Evolutionary conservation across 1,140 invertebrate species (phyloP).

Genomic region (Drosophila nasuta): DNA sequence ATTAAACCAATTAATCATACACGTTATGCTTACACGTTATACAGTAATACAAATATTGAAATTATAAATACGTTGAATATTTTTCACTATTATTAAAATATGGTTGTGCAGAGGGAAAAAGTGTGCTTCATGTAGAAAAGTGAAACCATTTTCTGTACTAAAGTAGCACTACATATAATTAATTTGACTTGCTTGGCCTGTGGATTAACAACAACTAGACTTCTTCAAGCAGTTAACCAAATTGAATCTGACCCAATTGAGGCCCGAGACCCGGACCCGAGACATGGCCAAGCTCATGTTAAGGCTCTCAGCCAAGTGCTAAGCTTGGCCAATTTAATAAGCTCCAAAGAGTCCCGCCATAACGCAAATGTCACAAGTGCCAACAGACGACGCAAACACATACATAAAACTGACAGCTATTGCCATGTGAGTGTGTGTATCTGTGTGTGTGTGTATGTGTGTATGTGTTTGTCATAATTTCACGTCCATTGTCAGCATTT

Average conservation of each 20-base stretch:
- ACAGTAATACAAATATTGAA: too few relatives aligned
- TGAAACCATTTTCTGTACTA: not conserved
- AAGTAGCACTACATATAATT: slow-evolving; percentile 9
- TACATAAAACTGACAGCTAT: slow-evolving; percentile 32
- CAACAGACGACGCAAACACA: slow-evolving; percentile 42
- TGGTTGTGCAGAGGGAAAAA: too few relatives aligned
- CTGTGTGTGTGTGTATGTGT: not conserved
- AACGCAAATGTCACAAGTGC: slow-evolving; percentile 59
- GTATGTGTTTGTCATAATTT: slow-evolving; percentile 77
- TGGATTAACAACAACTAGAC: slow-evolving; percentile 15
- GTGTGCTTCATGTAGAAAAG: not conserved
- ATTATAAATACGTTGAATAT: too few relatives aligned
- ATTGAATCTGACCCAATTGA: slow-evolving; percentile 29
- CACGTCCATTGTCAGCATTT: slow-evolving; percentile 82
- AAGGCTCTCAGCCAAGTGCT: slow-evolving; percentile 34
- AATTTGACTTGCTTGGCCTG: slow-evolving; percentile 4
- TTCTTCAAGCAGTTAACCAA: slow-evolving; percentile 31
- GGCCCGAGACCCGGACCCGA: not conserved
- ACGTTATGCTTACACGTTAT: too few relatives aligned
- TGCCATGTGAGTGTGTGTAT: slow-evolving; percentile 32
- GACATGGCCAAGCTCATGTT: not conserved
- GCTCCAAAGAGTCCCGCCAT: slow-evolving; percentile 37
- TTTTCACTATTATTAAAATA: too few relatives aligned
- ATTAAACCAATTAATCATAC: not conserved
- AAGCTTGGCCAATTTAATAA: slow-evolving; percentile 51